phyloP scores from a whole-genome alignment of 2,888 invertebrate species.

The Amphipyra berbera region DNA sequence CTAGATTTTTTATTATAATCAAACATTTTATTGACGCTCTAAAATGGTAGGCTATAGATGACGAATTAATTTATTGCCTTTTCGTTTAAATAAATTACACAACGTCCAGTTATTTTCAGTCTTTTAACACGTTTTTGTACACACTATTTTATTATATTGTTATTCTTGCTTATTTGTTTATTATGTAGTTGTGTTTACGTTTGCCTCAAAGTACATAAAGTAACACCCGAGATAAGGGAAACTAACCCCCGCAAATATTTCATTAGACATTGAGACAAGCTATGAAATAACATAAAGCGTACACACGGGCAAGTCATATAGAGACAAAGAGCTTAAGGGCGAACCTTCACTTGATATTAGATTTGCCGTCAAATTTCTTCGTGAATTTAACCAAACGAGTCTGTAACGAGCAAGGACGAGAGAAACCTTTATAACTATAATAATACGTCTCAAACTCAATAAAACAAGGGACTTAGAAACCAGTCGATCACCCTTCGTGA shows the following conservation, averaged over 20 bases:
- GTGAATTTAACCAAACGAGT: conserved; percentile 67
- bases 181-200: conserved; percentile 28
- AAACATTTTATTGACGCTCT: too few species aligned
- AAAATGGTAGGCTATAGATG: too few species aligned
- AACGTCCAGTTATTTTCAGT: neutral
- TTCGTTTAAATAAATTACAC: neutral
- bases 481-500: conserved; percentile 53
- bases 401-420: conserved; percentile 47
- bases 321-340: conserved; percentile 68
- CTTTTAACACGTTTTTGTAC: neutral
- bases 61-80: too few species aligned
- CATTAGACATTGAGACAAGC: conserved; percentile 63
- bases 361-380: conserved; percentile 71
- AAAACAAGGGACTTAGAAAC: conserved; percentile 59
- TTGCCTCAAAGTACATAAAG: conserved; percentile 43
- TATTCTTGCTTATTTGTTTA: conserved; percentile 9
- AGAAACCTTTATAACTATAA: conserved; percentile 62
- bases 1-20: too few species aligned
- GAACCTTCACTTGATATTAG: conserved; percentile 73
- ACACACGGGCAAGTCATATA: conserved; percentile 54
- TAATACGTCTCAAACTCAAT: conserved; percentile 65
- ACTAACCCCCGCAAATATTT: conserved; percentile 62
- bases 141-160: neutral
- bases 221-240: conserved; percentile 54
- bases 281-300: conserved; percentile 59